These are phyloP conservation scores for Isaurus tuberculatus DNA, from an alignment of 92 coral and sea anemone genomes.

Conservation along the genomic window DNA sequence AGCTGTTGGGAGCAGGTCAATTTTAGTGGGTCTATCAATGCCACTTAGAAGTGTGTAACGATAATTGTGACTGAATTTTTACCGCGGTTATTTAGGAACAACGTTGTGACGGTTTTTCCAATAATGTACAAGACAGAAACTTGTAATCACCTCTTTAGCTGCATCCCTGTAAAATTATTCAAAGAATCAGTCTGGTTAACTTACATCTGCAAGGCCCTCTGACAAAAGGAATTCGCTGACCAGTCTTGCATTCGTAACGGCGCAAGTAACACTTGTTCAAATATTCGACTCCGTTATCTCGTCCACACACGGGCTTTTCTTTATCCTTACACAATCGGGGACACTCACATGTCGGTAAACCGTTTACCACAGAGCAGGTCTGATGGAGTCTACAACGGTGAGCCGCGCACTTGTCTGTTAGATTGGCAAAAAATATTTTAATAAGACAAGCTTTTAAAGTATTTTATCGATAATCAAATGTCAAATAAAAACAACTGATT, in stretches of 20 bases:
- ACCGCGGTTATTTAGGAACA: too few relatives aligned
- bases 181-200: neutral
- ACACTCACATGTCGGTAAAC: slow-evolving; percentile 67
- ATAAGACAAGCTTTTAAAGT: too few relatives aligned
- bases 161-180: neutral
- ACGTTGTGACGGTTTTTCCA: too few relatives aligned
- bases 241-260: slow-evolving; percentile 77
- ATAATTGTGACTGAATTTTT: too few relatives aligned
- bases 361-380: slow-evolving; percentile 52
- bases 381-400: slow-evolving; percentile 67
- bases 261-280: slow-evolving; percentile 65
- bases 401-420: slow-evolving; percentile 54
- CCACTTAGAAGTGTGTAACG: too few relatives aligned
- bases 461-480: too few relatives aligned
- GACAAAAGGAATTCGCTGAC: slow-evolving; percentile 62
- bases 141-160: too few relatives aligned
- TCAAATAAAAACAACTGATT: too few relatives aligned
- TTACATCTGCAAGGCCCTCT: slow-evolving; percentile 82
- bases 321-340: slow-evolving; percentile 74
- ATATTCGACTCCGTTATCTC: slow-evolving; percentile 68
- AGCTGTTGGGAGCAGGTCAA: too few relatives aligned
- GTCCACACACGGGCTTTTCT: slow-evolving; percentile 75
- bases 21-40: too few relatives aligned
- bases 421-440: neutral
- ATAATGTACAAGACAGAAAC: too few relatives aligned